Percentiles rank a stretch among this genome's conserved stretches.
phyloP scores from a whole-genome alignment of 2,113 vertebrate genomes.

The Amblyornis subalaris region DNA sequence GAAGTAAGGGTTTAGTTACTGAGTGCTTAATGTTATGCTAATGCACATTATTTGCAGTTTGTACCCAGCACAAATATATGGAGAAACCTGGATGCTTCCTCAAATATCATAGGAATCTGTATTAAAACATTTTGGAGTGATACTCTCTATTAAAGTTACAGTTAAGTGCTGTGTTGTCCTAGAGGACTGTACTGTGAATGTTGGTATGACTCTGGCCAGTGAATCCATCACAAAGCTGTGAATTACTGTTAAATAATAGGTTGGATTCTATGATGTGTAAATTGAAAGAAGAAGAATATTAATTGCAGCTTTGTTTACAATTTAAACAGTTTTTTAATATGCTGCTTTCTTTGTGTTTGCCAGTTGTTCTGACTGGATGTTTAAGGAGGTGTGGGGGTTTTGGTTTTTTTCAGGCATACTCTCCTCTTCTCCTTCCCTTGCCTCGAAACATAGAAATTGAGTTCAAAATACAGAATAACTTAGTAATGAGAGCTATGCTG shows the following conservation, averaged over 20 bases:
- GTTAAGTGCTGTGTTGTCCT: not conserved
- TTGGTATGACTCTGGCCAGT: not conserved
- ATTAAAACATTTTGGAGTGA: not conserved
- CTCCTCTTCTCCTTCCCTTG: not conserved
- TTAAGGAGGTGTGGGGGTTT: rapidly evolving
- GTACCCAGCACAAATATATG: not conserved
- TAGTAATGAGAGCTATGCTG: not conserved
- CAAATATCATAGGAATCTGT: not conserved
- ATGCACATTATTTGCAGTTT: not conserved
- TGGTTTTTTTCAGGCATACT: not conserved
- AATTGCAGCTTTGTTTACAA: not conserved
- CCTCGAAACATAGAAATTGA: not conserved
- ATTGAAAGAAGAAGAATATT: not conserved
- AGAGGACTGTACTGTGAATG: not conserved
- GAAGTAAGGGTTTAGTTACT: not conserved
- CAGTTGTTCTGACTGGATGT: not conserved
- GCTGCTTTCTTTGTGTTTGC: not conserved
- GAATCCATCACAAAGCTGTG: not conserved
- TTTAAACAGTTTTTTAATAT: not conserved
- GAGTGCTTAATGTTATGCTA: not conserved
- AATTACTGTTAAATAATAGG: not conserved
- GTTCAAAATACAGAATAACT: not conserved
- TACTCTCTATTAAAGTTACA: not conserved
- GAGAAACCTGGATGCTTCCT: not conserved
- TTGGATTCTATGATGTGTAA: not conserved